Percentiles rank a stretch among this genome's conserved stretches.
These are phyloP conservation scores for Thrips palmi DNA, from an alignment of 1,140 invertebrate genomes.

Conservation along the genomic window DNA sequence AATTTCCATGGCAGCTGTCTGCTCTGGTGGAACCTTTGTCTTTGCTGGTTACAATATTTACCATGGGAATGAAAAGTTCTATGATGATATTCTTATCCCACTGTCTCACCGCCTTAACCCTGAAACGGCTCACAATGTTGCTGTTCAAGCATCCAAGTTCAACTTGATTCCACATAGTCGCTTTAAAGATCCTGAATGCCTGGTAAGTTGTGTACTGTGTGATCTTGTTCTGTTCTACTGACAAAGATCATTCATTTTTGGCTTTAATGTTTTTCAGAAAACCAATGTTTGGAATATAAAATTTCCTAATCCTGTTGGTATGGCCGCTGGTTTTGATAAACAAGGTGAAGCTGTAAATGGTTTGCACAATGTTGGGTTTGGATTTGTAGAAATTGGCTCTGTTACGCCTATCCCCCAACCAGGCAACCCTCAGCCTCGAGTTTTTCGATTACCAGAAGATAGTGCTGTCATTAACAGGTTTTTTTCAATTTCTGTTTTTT, in stretches of 20 bases:
- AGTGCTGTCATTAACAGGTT: conserved; percentile 84
- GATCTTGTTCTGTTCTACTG: conserved; percentile 5
- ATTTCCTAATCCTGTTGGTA: conserved; percentile 78
- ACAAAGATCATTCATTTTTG: background rate
- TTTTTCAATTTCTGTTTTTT: conserved; percentile 4
- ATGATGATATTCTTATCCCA: conserved; percentile 51
- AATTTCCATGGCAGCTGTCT: conserved; percentile 27
- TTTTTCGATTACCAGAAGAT: conserved; percentile 75
- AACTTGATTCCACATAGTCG: conserved; percentile 40
- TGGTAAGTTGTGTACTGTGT: conserved; percentile 31
- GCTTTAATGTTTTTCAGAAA: conserved; percentile 26
- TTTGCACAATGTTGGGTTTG: conserved; percentile 72
- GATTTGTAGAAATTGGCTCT: conserved; percentile 92
- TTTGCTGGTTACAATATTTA: conserved; percentile 43
- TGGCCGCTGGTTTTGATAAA: conserved; percentile 98
- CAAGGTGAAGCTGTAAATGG: conserved; percentile 78
- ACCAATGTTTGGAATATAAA: conserved; percentile 47
- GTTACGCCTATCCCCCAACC: conserved; percentile 82
- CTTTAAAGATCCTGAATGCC: conserved; percentile 33
- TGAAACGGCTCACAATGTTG: conserved; percentile 61
- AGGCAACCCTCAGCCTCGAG: conserved; percentile 81
- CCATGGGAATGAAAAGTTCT: conserved; percentile 59
- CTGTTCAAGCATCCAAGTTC: conserved; percentile 53
- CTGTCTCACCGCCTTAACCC: conserved; percentile 42
- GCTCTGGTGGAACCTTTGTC: conserved; percentile 33